Base-by-base conservation (phyloP, 2,797 vertebrate genomes). In the Sebastes trivittatus region DNA sequence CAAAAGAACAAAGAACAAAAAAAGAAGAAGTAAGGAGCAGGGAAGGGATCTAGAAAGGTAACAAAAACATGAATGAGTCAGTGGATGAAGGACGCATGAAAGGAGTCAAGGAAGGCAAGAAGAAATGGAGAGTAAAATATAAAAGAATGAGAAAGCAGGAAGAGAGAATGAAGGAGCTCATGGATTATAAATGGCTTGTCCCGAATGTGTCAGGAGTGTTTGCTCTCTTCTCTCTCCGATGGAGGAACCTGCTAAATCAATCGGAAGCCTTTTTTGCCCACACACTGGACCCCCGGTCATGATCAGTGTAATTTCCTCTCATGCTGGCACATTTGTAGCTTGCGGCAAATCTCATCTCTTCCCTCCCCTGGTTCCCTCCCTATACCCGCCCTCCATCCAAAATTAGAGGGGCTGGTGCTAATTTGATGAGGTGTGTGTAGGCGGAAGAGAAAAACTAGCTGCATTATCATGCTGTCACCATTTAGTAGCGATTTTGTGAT, bases 241-340 rank as follows among this genome's bases (percentile, higher is more conserved):
- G 84, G 82, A 82, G 54, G 75, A 84, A 90, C 85, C 89, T 82
- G 82, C 83, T 88, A 90, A 93, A 94, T 91, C 88, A 93, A 88
- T 92, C 25, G 79, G 85, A 91, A 92, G 90, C 81, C 84, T 89
- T 87, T 38, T 88, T 16, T 36, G 92, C 72, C 83, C 83, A 84
- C 83, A 77, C 84, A 82, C 42, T 56, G 73, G 88, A 86, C 84
- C 88, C 88, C 77, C 67, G 82, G 90, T 89, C 90, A 89, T 83
- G 90, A 94, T 94, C 91, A 84, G 91, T 88, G 81, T 91, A 77
- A 92, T 92, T 92, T 92, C 92, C 87, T 92, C 89, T 94, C 86
- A 82, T 88, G 89, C 87, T 80, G 84, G 88, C 91, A 92, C 92
- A 91, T 93, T 89, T 72, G 29, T 85, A 82, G 93, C 93, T 90